A percentile compares a stretch with the other conserved stretches of the same genome.
These are phyloP conservation scores for Muschampia plurimacula DNA, from an alignment of 2,888 invertebrate species.

Conservation along the genomic window DNA sequence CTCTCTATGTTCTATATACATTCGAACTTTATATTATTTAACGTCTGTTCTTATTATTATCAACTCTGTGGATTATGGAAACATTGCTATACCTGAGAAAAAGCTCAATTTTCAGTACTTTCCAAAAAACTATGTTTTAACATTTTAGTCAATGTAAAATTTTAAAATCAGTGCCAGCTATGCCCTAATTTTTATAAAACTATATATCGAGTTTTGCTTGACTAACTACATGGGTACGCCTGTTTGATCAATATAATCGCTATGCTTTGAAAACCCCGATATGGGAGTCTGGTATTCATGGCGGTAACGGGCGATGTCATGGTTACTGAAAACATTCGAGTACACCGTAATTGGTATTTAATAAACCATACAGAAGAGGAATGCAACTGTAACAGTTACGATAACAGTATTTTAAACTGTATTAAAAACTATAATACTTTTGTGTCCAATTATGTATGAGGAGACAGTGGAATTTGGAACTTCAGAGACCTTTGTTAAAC, in stretches of 20 bases:
- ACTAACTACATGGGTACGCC: not conserved
- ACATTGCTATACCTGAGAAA: constrained; percentile 20
- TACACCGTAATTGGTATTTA: not conserved
- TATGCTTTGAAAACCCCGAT: constrained; percentile 42
- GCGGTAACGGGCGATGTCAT: constrained; percentile 20
- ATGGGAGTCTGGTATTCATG: constrained; percentile 22
- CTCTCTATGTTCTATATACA: too few relatives aligned
- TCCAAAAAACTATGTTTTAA: too few relatives aligned
- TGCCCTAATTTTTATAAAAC: too few relatives aligned
- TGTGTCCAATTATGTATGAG: too few relatives aligned
- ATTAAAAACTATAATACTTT: too few relatives aligned
- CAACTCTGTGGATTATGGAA: not conserved
- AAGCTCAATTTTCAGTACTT: not conserved
- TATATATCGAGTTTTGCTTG: not conserved
- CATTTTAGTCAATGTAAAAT: too few relatives aligned
- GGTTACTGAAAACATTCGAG: constrained; percentile 13
- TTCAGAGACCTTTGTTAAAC: not conserved
- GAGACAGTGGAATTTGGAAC: not conserved
- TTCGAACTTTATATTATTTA: too few relatives aligned
- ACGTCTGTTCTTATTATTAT: not conserved
- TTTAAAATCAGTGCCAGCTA: too few relatives aligned
- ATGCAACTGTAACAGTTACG: not conserved
- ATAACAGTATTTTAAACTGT: not conserved
- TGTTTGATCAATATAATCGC: constrained; percentile 49
- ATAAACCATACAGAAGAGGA: not conserved